Percentiles rank a stretch among this genome's conserved stretches.
These are phyloP conservation scores for Microcaecilia unicolor DNA, from an alignment of 2,797 vertebrate species.

Conservation along the genomic window DNA sequence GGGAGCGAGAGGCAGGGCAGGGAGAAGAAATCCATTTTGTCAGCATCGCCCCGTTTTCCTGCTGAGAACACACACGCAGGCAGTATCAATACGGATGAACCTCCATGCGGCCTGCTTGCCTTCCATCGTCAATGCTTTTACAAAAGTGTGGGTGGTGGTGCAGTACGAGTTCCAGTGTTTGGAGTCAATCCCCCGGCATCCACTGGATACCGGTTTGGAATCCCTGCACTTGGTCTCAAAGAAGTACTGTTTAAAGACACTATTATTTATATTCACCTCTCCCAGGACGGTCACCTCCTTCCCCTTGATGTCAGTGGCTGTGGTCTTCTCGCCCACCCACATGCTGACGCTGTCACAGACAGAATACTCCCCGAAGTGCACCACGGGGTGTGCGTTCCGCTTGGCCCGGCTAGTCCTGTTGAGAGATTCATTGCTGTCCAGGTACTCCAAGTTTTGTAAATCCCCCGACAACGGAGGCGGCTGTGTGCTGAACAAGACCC, in stretches of 20 bases:
- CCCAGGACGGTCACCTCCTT: constrained; percentile 88
- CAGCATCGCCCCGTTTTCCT: constrained; percentile 79
- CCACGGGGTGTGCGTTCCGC: constrained; percentile 58
- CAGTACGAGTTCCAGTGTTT: constrained; percentile 97
- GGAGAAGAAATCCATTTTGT: neutral
- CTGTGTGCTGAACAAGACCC: constrained; percentile 83
- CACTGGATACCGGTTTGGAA: constrained; percentile 54
- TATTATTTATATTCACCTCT: constrained; percentile 88
- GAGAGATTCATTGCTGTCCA: constrained; percentile 12
- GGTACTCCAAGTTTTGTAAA: constrained; percentile 18
- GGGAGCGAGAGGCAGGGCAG: constrained; percentile 8
- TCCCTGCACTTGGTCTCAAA: constrained; percentile 90
- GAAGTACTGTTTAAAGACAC: constrained; percentile 92
- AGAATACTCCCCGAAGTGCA: constrained; percentile 83
- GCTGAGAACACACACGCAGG: constrained; percentile 93
- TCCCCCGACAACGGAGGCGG: constrained; percentile 58
- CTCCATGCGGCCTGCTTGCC: constrained; percentile 88
- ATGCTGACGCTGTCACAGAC: constrained; percentile 89
- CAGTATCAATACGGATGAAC: constrained; percentile 90
- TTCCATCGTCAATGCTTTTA: constrained; percentile 84
- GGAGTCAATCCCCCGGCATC: constrained; percentile 86
- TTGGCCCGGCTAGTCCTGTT: constrained; percentile 63
- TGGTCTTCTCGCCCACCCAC: constrained; percentile 95
- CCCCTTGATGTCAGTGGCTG: constrained; percentile 88
- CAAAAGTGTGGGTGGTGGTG: constrained; percentile 93